Conservation (phyloP, 2,113 vertebrate species). For the Excalfactoria chinensis region DNA sequence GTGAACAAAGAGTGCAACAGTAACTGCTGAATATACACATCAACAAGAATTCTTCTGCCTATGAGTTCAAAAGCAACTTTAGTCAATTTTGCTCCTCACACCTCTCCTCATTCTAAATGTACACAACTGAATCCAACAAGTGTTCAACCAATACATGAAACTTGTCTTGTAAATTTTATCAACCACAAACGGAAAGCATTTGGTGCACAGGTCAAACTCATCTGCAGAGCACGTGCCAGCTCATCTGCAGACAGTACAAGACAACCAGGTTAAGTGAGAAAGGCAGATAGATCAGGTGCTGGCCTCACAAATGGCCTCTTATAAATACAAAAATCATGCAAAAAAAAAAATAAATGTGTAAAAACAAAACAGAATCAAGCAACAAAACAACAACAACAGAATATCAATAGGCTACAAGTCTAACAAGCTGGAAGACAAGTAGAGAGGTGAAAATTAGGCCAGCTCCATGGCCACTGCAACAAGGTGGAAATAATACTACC, state of each 20-base stretch:
- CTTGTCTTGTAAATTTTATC: not conserved
- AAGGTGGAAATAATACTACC: not conserved
- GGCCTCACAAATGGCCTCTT: not conserved
- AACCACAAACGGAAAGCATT: not conserved
- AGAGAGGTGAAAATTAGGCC: not conserved
- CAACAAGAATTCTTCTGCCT: not conserved
- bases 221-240: too few species aligned
- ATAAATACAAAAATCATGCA: not conserved
- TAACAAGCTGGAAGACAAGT: not conserved
- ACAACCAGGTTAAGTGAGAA: not conserved
- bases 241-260: not conserved
- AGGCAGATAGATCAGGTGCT: not conserved
- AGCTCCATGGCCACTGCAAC: not conserved
- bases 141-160: not conserved
- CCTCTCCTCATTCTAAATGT: fast-evolving
- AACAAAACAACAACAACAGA: not conserved
- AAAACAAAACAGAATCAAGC: not conserved
- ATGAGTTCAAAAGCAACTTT: not conserved
- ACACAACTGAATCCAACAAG: not conserved
- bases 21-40: not conserved
- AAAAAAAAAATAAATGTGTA: not conserved
- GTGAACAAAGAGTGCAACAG: not conserved
- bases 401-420: fast-evolving
- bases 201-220: not conserved
- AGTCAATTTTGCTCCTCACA: fast-evolving